phyloP scores from a whole-genome alignment of 2,113 vertebrate genomes.

The Glaucidium brasilianum region DNA sequence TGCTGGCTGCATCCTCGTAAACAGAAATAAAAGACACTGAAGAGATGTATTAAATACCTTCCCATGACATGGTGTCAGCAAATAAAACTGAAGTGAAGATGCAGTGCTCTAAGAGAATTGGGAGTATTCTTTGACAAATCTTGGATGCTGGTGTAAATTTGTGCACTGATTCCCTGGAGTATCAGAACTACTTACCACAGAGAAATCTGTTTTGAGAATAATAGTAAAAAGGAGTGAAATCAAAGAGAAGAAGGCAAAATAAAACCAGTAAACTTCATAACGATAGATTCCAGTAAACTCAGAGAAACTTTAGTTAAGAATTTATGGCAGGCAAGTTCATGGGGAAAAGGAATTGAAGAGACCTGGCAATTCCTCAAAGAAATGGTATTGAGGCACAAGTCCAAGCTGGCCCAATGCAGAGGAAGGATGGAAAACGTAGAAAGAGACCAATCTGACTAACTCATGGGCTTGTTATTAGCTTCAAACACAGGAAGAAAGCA shows the following conservation, averaged over 20 bases:
- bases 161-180: background rate
- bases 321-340: slow-evolving; percentile 28
- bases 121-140: background rate
- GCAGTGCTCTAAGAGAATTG: background rate
- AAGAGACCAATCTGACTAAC: slow-evolving; percentile 28
- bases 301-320: slow-evolving; percentile 6
- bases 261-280: background rate
- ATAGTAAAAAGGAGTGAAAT: background rate
- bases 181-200: background rate
- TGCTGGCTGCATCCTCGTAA: slow-evolving; percentile 27
- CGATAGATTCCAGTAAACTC: slow-evolving; percentile 6
- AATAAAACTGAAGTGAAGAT: background rate
- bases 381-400: slow-evolving; percentile 45
- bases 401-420: slow-evolving; percentile 46
- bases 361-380: slow-evolving; percentile 59
- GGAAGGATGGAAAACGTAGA: slow-evolving; percentile 48
- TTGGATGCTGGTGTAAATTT: background rate
- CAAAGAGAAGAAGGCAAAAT: background rate
- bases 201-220: background rate
- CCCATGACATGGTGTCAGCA: background rate
- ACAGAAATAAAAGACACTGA: slow-evolving; percentile 37
- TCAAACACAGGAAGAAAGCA: slow-evolving; percentile 39
- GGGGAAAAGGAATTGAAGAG: slow-evolving; percentile 13
- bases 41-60: slow-evolving; percentile 36
- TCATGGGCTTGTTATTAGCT: slow-evolving; percentile 45